phyloP scores from a whole-genome alignment of 2,113 vertebrate genomes.

The Calidris pugnax region DNA sequence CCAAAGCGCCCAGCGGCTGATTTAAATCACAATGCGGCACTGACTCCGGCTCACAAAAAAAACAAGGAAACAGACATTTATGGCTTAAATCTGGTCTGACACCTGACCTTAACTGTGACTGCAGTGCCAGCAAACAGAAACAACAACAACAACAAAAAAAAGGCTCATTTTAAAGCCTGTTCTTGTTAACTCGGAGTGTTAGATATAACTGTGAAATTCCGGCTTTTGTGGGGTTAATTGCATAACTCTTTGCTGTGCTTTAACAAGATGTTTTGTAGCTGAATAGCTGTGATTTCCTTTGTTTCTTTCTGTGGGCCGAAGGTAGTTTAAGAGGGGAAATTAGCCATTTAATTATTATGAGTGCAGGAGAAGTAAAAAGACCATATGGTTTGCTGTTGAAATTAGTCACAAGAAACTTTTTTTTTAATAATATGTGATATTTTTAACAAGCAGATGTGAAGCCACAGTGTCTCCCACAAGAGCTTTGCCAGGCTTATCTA shows the following conservation, averaged over 20 bases:
- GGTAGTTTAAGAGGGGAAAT: conserved; percentile 68
- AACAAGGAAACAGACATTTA: conserved; percentile 38
- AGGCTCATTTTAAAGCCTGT: background rate
- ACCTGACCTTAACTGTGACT: conserved; percentile 50
- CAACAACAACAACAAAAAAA: background rate
- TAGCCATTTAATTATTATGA: conserved; percentile 76
- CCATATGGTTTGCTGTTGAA: conserved; percentile 77
- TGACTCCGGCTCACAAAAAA: conserved; percentile 49
- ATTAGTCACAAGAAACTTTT: conserved; percentile 81
- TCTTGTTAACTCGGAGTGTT: conserved; percentile 44
- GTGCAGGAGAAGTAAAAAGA: conserved; percentile 71
- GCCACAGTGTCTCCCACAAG: conserved; percentile 61
- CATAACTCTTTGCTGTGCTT: conserved; percentile 66
- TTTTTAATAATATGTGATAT: conserved; percentile 74
- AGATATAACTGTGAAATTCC: conserved; percentile 67
- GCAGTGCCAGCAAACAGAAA: conserved; percentile 50
- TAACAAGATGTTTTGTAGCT: conserved; percentile 65
- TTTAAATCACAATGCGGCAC: conserved; percentile 67
- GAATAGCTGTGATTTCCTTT: conserved; percentile 73
- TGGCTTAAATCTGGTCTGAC: conserved; percentile 57
- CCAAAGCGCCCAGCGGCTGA: conserved; percentile 14
- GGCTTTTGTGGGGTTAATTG: conserved; percentile 64
- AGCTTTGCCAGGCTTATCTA: conserved; percentile 59
- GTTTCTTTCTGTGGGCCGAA: conserved; percentile 72
- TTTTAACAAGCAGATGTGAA: conserved; percentile 75